Conservation (phyloP, 92 coral and sea anemone genomes). For the Desmophyllum pertusum region DNA sequence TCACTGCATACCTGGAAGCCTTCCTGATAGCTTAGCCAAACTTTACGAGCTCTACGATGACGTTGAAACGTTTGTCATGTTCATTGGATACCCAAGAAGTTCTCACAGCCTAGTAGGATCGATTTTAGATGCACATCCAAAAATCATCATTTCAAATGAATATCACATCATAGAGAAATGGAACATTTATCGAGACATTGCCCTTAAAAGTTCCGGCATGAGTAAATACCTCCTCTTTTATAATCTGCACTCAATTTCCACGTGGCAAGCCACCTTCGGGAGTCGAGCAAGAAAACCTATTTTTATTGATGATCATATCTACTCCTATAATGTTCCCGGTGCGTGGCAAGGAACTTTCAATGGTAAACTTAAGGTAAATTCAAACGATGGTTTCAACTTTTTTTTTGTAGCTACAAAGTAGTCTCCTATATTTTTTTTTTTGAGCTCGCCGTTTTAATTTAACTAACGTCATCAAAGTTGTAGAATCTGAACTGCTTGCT, state of each 20-base stretch:
- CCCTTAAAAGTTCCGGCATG: constrained; percentile 15
- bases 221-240: constrained; percentile 45
- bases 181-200: constrained; percentile 21
- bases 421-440: no score
- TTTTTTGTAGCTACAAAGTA: neutral
- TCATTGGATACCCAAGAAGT: constrained; percentile 57
- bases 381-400: neutral
- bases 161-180: constrained; percentile 38
- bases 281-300: constrained; percentile 39
- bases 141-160: constrained; percentile 49
- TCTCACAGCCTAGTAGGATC: constrained; percentile 52
- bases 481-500: no score
- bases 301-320: constrained; percentile 33
- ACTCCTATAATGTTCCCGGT: constrained; percentile 53
- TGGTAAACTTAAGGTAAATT: constrained; percentile 31
- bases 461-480: no score
- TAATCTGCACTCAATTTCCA: constrained; percentile 41
- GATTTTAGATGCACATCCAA: constrained; percentile 51
- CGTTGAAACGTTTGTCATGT: constrained; percentile 54
- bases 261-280: constrained; percentile 55
- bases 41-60: constrained; percentile 36
- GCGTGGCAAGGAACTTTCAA: constrained; percentile 55
- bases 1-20: constrained; percentile 38
- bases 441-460: no score
- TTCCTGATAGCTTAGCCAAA: constrained; percentile 22